phyloP scores from a whole-genome alignment of 2,797 vertebrate species.

The Phalanger gymnotis region DNA sequence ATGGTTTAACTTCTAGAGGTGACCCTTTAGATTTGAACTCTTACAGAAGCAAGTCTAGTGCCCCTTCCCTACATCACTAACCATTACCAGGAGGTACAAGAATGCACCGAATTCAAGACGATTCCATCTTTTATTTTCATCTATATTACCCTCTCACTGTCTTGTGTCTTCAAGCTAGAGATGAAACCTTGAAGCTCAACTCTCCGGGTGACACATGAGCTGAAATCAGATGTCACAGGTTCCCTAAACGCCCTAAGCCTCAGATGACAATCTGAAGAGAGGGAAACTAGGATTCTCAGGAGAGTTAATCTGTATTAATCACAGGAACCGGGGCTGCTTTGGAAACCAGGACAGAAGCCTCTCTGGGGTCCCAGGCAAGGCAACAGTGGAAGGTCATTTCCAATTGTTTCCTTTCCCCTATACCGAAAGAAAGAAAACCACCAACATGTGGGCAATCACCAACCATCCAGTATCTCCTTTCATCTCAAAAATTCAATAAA shows the following conservation, averaged over 20 bases:
- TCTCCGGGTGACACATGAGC: background rate
- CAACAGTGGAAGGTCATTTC: background rate
- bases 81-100: background rate
- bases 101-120: background rate
- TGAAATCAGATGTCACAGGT: background rate
- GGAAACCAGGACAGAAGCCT: background rate
- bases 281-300: background rate
- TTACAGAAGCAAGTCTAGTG: conserved; percentile 1
- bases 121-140: background rate
- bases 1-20: background rate
- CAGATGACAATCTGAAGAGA: background rate
- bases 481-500: conserved; percentile 15
- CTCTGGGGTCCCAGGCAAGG: background rate
- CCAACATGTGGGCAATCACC: background rate
- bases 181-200: background rate
- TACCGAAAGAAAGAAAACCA: background rate
- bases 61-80: conserved; percentile 9
- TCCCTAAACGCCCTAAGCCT: background rate
- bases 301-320: background rate
- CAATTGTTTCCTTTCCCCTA: background rate
- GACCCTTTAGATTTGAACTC: background rate
- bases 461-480: conserved; percentile 3
- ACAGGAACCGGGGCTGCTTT: background rate
- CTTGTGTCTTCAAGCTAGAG: background rate
- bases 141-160: background rate